phyloP scores from a whole-genome alignment of 2,113 vertebrate genomes.

The Notiomystis cincta region DNA sequence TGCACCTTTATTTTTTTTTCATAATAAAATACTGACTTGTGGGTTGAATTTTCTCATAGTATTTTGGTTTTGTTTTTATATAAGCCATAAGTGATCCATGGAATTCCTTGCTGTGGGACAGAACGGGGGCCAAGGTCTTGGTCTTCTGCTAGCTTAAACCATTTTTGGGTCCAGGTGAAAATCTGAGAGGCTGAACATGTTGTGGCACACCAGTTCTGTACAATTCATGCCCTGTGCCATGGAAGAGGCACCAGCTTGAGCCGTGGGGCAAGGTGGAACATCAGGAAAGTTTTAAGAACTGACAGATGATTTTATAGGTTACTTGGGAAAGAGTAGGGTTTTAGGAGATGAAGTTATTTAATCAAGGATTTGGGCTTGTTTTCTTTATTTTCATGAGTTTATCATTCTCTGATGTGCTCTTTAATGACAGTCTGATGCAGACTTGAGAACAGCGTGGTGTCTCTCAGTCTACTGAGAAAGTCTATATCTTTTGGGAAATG shows the following conservation, averaged over 20 bases:
- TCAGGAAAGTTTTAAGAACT: not conserved
- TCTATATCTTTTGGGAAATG: not conserved
- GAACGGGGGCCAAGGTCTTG: not conserved
- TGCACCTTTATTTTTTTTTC: fast-evolving
- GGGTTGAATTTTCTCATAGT: not conserved
- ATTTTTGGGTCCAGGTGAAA: not conserved
- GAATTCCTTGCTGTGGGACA: not conserved
- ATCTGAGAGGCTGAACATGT: not conserved
- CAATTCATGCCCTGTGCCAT: not conserved
- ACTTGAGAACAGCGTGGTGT: not conserved
- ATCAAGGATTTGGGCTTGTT: not conserved
- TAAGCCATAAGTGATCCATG: not conserved
- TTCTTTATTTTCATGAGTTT: not conserved
- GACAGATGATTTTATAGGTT: not conserved
- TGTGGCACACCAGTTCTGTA: too few relatives aligned
- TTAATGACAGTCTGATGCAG: not conserved
- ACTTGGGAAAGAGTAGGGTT: not conserved
- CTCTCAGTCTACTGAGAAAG: not conserved
- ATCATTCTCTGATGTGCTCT: not conserved
- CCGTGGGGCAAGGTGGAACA: not conserved
- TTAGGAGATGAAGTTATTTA: not conserved
- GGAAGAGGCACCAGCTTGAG: not conserved
- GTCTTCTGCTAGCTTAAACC: not conserved
- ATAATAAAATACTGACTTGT: not conserved
- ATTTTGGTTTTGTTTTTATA: not conserved